Percentiles rank a stretch among this genome's conserved stretches.
Evolutionary conservation across 2,113 vertebrate genomes (phyloP).

Genomic region (Siniperca knerii): DNA sequence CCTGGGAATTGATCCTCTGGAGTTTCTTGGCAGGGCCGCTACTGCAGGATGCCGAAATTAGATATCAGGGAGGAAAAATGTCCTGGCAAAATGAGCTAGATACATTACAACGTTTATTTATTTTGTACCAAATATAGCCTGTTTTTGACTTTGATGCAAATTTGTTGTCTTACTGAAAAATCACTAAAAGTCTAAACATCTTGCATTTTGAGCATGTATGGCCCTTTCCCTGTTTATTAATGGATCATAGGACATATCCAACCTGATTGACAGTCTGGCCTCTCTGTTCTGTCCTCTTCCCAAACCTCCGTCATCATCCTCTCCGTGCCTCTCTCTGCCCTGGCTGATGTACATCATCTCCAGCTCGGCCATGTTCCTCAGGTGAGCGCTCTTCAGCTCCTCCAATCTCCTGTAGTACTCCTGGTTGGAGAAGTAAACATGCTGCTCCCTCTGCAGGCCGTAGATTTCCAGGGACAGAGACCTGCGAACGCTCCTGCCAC

Average conservation of each 20-base stretch:
- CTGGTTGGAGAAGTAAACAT: slow-evolving; percentile 85
- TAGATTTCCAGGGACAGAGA: slow-evolving; percentile 70
- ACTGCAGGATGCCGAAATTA: slow-evolving; percentile 50
- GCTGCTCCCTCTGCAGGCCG: slow-evolving; percentile 67
- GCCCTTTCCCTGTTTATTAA: not conserved
- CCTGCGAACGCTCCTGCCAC: slow-evolving; percentile 18
- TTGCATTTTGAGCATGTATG: not conserved
- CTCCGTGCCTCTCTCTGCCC: slow-evolving; percentile 66
- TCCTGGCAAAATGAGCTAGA: not conserved
- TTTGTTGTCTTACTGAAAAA: not conserved
- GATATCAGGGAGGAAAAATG: not conserved
- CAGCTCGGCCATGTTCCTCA: slow-evolving; percentile 89
- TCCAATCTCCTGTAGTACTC: slow-evolving; percentile 92
- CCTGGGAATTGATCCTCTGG: slow-evolving; percentile 85
- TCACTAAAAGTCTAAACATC: not conserved
- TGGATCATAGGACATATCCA: not conserved
- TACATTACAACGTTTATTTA: not conserved
- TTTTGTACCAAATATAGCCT: not conserved
- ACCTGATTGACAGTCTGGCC: slow-evolving; percentile 51
- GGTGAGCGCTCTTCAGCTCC: slow-evolving; percentile 88
- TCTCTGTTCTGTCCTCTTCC: slow-evolving; percentile 13
- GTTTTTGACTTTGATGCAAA: no score
- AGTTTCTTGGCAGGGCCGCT: slow-evolving; percentile 70
- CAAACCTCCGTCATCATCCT: not conserved
- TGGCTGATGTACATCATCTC: slow-evolving; percentile 88